These are phyloP conservation scores for Onychomys arenicola DNA, from an alignment of 2,797 vertebrate species.

Conservation along the genomic window DNA sequence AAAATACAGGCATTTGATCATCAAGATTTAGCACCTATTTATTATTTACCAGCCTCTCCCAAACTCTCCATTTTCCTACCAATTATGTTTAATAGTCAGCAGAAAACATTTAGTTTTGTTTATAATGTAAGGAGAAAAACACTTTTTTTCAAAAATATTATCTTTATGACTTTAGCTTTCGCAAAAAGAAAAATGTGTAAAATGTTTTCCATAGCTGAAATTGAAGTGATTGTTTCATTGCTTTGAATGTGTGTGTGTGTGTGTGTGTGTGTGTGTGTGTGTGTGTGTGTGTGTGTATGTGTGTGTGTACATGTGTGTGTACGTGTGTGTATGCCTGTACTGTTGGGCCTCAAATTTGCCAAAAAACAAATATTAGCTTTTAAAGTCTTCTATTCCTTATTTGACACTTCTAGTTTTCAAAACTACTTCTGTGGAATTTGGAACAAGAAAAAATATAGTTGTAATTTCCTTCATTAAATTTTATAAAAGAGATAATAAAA, in stretches of 20 bases:
- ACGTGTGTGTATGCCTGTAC: background rate
- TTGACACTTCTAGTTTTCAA: background rate
- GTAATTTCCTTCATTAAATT: background rate
- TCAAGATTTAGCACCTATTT: background rate
- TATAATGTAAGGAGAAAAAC: background rate
- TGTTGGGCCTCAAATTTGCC: background rate
- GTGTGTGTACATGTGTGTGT: too few relatives aligned
- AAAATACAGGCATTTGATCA: background rate
- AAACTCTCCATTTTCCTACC: background rate
- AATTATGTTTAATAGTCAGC: background rate
- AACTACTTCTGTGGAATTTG: background rate
- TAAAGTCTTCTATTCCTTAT: background rate
- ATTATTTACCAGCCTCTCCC: background rate
- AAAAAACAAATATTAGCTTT: background rate
- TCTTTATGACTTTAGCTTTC: background rate
- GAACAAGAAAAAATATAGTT: background rate
- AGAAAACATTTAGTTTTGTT: slow-evolving; percentile 1
- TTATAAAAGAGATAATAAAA: background rate
- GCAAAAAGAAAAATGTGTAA: background rate
- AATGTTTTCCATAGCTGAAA: background rate
- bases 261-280: background rate
- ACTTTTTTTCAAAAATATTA: background rate
- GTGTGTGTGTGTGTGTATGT: too few relatives aligned
- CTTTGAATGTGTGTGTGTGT: background rate
- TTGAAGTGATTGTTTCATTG: background rate